These are phyloP conservation scores for Habroteleia sp. DNA, from an alignment of 2,888 invertebrate species.

Conservation along the genomic window DNA sequence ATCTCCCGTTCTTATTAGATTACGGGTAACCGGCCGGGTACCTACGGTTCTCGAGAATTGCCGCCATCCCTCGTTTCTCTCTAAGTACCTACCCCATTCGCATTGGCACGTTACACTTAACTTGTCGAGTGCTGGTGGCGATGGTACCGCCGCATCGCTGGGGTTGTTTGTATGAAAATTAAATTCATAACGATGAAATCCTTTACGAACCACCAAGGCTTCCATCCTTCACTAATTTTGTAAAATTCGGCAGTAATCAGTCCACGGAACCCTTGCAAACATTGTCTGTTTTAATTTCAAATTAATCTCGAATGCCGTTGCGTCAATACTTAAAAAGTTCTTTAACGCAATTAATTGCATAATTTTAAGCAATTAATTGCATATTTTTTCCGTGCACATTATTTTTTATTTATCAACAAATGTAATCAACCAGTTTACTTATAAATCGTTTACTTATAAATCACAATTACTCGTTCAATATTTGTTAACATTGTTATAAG, in stretches of 20 bases:
- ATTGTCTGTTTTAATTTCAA: slow-evolving; percentile 26
- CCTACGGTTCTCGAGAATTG: slow-evolving; percentile 67
- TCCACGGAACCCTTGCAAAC: slow-evolving; percentile 10
- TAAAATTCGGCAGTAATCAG: slow-evolving; percentile 51
- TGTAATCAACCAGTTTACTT: too few relatives aligned
- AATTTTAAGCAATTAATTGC: too few relatives aligned
- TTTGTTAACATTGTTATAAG: slow-evolving; percentile 10
- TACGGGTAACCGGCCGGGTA: slow-evolving; percentile 75
- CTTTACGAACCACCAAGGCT: slow-evolving; percentile 69
- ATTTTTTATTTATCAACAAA: too few relatives aligned
- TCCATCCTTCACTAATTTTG: slow-evolving; percentile 42
- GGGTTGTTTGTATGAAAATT: slow-evolving; percentile 78
- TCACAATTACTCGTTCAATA: too few relatives aligned
- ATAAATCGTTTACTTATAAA: too few relatives aligned
- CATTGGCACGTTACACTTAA: slow-evolving; percentile 74
- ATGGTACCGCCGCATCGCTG: slow-evolving; percentile 43
- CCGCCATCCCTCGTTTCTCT: slow-evolving; percentile 69
- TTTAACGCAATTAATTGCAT: too few relatives aligned
- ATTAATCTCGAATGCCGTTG: slow-evolving; percentile 17
- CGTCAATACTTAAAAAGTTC: slow-evolving; percentile 9
- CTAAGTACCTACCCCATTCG: slow-evolving; percentile 71
- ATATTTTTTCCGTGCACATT: too few relatives aligned
- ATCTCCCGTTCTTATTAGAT: slow-evolving; percentile 79
- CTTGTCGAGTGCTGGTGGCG: slow-evolving; percentile 68
- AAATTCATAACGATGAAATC: slow-evolving; percentile 78